These are phyloP conservation scores for Sclerodermus sp. DNA, from an alignment of 2,888 invertebrate genomes.

Conservation along the genomic window DNA sequence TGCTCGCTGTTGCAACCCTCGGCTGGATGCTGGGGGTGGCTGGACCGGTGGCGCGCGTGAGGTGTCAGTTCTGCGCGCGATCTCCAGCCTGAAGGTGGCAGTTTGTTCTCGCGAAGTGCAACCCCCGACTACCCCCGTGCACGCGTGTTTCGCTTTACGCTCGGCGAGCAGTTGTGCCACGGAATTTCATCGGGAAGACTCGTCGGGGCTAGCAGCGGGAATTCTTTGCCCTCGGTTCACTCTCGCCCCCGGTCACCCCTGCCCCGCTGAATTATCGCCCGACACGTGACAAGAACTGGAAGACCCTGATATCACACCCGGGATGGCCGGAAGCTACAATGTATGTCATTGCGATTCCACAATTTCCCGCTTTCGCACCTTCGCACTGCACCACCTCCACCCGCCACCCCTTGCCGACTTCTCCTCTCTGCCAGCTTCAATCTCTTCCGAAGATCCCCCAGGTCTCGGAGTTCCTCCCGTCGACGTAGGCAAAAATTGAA, in stretches of 20 bases:
- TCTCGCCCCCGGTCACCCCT: not conserved
- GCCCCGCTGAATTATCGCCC: too few relatives aligned
- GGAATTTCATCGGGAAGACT: too few relatives aligned
- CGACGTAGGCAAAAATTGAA: too few relatives aligned
- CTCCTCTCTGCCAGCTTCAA: too few relatives aligned
- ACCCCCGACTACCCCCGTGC: not conserved
- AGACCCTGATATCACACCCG: conserved; percentile 37
- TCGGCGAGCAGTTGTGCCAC: conserved; percentile 18
- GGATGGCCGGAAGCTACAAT: conserved; percentile 48
- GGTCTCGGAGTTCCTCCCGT: too few relatives aligned
- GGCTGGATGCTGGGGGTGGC: conserved; percentile 52
- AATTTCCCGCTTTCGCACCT: too few relatives aligned
- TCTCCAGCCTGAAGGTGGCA: conserved; percentile 48
- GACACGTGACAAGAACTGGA: conserved; percentile 1
- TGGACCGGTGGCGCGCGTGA: conserved; percentile 46
- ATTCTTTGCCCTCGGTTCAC: too few relatives aligned
- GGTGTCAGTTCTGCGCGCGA: conserved; percentile 56
- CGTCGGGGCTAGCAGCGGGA: too few relatives aligned
- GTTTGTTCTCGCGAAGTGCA: conserved; percentile 23
- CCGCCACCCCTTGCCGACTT: too few relatives aligned
- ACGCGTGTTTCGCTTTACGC: conserved; percentile 28
- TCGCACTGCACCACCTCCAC: too few relatives aligned
- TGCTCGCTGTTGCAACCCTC: conserved; percentile 33
- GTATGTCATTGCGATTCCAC: conserved; percentile 36
- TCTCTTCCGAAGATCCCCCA: too few relatives aligned